Conservation (phyloP, 64 coral and sea anemone genomes). For the Montipora capricornis region DNA sequence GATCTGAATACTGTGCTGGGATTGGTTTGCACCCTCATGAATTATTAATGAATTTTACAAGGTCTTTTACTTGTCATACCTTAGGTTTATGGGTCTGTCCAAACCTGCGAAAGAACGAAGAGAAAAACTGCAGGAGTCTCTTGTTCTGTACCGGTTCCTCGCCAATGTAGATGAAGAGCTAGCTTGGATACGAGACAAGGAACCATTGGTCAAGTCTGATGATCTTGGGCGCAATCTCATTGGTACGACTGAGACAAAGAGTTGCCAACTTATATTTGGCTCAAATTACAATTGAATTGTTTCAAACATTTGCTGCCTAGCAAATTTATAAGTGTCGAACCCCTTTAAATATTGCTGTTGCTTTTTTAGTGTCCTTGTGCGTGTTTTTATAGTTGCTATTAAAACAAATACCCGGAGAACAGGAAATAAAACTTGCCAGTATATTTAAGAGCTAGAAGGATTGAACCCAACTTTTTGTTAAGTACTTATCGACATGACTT, state of each 20-base stretch:
- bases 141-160: slow-evolving; percentile 76
- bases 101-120: slow-evolving; percentile 70
- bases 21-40: too few species aligned
- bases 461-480: background rate
- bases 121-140: slow-evolving; percentile 74
- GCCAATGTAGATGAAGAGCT: slow-evolving; percentile 86
- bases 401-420: too few species aligned
- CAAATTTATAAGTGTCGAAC: too few species aligned
- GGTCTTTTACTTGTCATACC: background rate
- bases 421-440: too few species aligned
- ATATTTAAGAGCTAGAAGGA: too few species aligned
- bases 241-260: slow-evolving; percentile 32
- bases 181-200: slow-evolving; percentile 94
- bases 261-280: background rate
- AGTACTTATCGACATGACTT: background rate
- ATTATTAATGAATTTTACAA: too few species aligned
- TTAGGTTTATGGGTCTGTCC: slow-evolving; percentile 79
- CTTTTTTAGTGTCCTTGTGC: too few species aligned
- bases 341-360: too few species aligned
- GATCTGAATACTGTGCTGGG: too few species aligned
- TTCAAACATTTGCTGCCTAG: too few species aligned
- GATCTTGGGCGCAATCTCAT: slow-evolving; percentile 83
- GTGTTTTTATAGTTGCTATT: too few species aligned
- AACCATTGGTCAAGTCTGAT: slow-evolving; percentile 80
- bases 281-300: too few species aligned